A percentile compares a stretch with the other conserved stretches of the same genome.
Evolutionary conservation across 2,113 vertebrate genomes (phyloP).

Genomic region (Motacilla tschutschensis): DNA sequence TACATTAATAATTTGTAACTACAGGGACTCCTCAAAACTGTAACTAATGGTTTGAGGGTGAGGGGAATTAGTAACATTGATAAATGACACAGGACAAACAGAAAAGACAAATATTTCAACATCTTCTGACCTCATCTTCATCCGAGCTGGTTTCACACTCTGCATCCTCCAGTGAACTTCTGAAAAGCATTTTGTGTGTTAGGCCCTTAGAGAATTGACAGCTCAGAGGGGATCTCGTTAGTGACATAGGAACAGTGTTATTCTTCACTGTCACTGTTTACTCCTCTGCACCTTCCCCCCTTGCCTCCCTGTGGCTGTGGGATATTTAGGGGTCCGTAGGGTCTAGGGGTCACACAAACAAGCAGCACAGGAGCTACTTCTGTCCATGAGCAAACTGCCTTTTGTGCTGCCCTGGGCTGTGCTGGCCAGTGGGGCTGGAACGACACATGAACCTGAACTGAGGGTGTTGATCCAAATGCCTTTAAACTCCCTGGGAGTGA

Average conservation of each 20-base stretch:
- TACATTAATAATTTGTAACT: neutral
- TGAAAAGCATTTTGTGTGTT: slow-evolving; percentile 24
- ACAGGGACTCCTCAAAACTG: neutral
- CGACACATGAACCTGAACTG: neutral
- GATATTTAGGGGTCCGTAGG: neutral
- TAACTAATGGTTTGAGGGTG: neutral
- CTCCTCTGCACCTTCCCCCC: neutral
- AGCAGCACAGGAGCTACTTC: neutral
- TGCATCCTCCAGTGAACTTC: neutral
- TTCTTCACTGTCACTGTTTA: neutral
- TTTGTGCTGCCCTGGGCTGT: neutral
- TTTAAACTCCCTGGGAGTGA: neutral
- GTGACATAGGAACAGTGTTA: neutral
- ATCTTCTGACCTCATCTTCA: slow-evolving; percentile 34
- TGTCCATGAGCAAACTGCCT: neutral
- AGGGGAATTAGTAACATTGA: neutral
- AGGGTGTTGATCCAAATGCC: neutral
- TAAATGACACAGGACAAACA: neutral
- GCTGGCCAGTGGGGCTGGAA: neutral
- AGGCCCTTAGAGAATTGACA: neutral
- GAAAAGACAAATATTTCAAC: neutral
- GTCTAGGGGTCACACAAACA: neutral
- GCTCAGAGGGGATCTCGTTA: neutral
- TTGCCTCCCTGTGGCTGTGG: neutral
- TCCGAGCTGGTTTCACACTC: neutral